Conservation (phyloP, 2,113 vertebrate genomes). For the human region DNA sequence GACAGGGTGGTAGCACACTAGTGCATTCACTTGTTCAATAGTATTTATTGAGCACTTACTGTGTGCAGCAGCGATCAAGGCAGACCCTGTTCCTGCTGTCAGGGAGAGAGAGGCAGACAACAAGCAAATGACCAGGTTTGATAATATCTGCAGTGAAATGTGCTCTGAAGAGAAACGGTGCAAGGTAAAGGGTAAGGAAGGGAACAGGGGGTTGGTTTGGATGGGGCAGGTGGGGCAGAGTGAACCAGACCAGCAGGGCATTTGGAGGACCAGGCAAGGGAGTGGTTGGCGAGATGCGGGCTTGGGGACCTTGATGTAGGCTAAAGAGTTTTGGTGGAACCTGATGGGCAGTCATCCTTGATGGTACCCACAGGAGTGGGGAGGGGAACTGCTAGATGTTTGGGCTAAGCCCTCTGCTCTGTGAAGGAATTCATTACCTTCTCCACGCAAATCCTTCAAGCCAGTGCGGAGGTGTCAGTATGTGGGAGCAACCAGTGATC, state of each 20-base stretch:
- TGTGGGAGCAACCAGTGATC: background rate
- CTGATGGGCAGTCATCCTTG: background rate
- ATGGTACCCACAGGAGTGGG: background rate
- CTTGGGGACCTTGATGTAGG: background rate
- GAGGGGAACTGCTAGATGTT: background rate
- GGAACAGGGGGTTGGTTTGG: background rate
- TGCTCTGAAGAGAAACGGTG: background rate
- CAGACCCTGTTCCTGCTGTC: fast-evolving
- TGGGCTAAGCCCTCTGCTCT: background rate
- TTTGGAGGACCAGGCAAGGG: background rate
- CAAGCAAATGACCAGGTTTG: background rate
- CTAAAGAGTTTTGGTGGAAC: background rate
- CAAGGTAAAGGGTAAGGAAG: background rate
- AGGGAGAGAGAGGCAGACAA: too few relatives aligned
- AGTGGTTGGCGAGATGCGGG: fast-evolving
- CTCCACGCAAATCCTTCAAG: background rate
- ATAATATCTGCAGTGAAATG: background rate
- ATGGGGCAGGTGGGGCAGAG: fast-evolving
- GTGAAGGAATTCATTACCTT: background rate
- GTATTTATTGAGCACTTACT: background rate
- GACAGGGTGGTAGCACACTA: background rate
- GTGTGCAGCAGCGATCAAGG: fast-evolving
- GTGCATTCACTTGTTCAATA: fast-evolving
- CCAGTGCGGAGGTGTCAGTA: background rate
- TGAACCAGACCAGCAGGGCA: background rate